These are phyloP conservation scores for Rissa tridactyla DNA, from an alignment of 2,113 vertebrate species.

Conservation along the genomic window DNA sequence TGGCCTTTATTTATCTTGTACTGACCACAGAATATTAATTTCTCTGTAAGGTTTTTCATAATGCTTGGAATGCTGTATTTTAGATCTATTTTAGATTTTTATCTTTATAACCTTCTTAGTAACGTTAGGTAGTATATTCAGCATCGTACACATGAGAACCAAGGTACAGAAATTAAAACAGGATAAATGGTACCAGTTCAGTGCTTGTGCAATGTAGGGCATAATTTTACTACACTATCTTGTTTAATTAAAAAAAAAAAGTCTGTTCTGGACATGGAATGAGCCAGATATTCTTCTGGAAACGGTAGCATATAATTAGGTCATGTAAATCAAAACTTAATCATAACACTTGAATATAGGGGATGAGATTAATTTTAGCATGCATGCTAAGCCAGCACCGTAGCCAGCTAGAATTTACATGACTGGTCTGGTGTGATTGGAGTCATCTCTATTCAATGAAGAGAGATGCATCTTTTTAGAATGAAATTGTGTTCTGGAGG, in stretches of 20 bases:
- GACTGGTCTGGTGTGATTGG: neutral
- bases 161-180: neutral
- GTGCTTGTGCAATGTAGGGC: neutral
- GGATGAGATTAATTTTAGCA: neutral
- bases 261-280: neutral
- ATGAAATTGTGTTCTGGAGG: neutral
- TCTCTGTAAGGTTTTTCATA: neutral
- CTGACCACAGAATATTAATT: constrained; percentile 45
- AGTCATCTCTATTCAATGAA: neutral
- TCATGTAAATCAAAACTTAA: constrained; percentile 29
- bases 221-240: neutral
- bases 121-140: neutral
- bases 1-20: constrained; percentile 40
- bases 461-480: neutral
- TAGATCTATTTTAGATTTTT: constrained; percentile 27
- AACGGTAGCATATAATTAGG: constrained; percentile 27
- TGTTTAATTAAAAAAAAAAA: neutral
- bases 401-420: neutral
- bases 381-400: neutral
- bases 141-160: neutral
- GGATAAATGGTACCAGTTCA: neutral
- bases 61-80: neutral
- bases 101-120: constrained; percentile 25
- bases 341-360: neutral
- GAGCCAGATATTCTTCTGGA: constrained; percentile 21